These are phyloP conservation scores for Eubasilissa splendida DNA, from an alignment of 2,888 invertebrate species.

Conservation along the genomic window DNA sequence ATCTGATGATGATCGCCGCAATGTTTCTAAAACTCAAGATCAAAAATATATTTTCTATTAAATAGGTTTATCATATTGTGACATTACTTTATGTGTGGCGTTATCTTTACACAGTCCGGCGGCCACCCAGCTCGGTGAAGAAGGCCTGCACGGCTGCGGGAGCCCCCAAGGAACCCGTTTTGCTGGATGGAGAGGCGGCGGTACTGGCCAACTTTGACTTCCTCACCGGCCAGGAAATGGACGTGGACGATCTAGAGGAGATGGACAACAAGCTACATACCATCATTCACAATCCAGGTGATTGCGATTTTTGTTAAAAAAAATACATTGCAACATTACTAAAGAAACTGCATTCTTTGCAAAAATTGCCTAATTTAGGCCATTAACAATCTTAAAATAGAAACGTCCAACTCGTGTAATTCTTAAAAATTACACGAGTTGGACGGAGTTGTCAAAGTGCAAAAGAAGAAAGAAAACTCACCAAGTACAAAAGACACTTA, in stretches of 20 bases:
- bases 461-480: no score
- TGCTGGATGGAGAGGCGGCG: conserved; percentile 89
- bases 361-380: not conserved
- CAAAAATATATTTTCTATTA: no score
- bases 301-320: not conserved
- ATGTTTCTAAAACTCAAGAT: no score
- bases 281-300: conserved; percentile 63
- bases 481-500: no score
- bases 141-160: conserved; percentile 63
- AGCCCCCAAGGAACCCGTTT: conserved; percentile 68
- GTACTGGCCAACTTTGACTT: conserved; percentile 98
- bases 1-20: no score
- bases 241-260: conserved; percentile 92
- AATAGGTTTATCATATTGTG: no score
- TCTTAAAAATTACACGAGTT: no score
- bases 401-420: not conserved
- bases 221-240: conserved; percentile 88
- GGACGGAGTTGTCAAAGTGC: no score
- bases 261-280: conserved; percentile 76
- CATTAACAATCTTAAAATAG: not conserved
- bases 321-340: no score
- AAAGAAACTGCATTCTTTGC: no score
- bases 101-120: conserved; percentile 43
- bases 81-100: not conserved
- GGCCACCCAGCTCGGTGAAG: conserved; percentile 48